phyloP scores from a whole-genome alignment of 2,113 vertebrate species.

The Telmatochromis brichardi region DNA sequence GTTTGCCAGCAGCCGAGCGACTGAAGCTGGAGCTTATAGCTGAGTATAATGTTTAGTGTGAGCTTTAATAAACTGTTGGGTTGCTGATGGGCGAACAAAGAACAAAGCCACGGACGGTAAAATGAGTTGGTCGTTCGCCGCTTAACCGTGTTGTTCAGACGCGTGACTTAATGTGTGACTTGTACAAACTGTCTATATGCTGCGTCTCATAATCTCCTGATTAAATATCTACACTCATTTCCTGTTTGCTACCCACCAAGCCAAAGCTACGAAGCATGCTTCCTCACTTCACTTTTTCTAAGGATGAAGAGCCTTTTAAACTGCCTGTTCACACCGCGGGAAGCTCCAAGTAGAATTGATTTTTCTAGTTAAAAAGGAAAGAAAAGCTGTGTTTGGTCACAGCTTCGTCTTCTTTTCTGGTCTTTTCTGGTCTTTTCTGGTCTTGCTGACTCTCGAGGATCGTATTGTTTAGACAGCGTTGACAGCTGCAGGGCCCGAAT shows the following conservation, averaged over 20 bases:
- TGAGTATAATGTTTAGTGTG: neutral
- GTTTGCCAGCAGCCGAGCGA: neutral
- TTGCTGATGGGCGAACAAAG: neutral
- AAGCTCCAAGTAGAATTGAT: neutral
- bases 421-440: neutral
- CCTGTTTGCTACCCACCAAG: neutral
- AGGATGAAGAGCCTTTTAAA: neutral
- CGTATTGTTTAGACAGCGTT: neutral
- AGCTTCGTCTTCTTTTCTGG: neutral
- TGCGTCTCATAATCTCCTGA: neutral
- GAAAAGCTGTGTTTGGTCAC: neutral
- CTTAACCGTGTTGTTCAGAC: neutral
- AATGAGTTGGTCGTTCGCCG: neutral
- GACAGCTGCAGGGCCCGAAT: neutral
- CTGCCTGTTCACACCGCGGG: accelerated
- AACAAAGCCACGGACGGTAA: neutral
- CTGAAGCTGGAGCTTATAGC: neutral
- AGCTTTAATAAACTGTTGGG: neutral
- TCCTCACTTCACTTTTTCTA: neutral
- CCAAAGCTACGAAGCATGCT: neutral
- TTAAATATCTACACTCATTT: neutral
- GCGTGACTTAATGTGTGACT: neutral
- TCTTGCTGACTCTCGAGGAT: neutral
- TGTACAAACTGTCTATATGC: neutral
- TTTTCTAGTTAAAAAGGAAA: accelerated